These are phyloP conservation scores for Epirrhoe tristata DNA, from an alignment of 2,888 invertebrate species.

Conservation along the genomic window DNA sequence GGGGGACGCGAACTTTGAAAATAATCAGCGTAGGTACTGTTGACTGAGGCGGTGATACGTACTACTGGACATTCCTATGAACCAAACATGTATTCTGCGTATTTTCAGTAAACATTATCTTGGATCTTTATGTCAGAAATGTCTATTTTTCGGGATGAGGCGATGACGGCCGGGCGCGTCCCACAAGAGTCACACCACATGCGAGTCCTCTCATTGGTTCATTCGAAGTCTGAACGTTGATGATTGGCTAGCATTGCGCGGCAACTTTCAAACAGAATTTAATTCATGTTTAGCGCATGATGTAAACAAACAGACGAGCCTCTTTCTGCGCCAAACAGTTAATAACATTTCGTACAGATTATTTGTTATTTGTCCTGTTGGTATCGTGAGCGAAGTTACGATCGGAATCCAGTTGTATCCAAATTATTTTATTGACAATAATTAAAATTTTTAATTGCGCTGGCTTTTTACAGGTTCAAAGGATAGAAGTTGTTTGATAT, in stretches of 20 bases:
- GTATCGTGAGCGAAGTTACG: too few relatives aligned
- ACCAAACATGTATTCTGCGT: slow-evolving; percentile 39
- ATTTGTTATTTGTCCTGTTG: background rate
- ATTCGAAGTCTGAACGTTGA: slow-evolving; percentile 44
- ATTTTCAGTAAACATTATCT: slow-evolving; percentile 44
- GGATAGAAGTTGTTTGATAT: too few relatives aligned
- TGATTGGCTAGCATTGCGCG: slow-evolving; percentile 69
- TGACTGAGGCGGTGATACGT: slow-evolving; percentile 54
- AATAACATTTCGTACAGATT: background rate
- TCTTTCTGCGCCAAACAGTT: background rate
- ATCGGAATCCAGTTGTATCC: too few relatives aligned
- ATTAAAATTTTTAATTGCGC: too few relatives aligned
- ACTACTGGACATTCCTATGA: slow-evolving; percentile 47
- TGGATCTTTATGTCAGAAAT: slow-evolving; percentile 58
- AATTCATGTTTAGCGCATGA: slow-evolving; percentile 8
- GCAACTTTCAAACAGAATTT: slow-evolving; percentile 53
- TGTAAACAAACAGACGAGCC: slow-evolving; percentile 18
- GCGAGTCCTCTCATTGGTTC: slow-evolving; percentile 69
- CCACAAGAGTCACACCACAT: slow-evolving; percentile 82
- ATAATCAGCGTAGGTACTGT: slow-evolving; percentile 63
- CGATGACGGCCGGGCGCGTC: slow-evolving; percentile 63
- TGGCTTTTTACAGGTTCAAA: too few relatives aligned
- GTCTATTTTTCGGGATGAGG: slow-evolving; percentile 44
- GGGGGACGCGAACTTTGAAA: slow-evolving; percentile 72
- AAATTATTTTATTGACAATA: too few relatives aligned